These are phyloP conservation scores for Vidua chalybeata DNA, from an alignment of 2,113 vertebrate genomes.

Conservation along the genomic window DNA sequence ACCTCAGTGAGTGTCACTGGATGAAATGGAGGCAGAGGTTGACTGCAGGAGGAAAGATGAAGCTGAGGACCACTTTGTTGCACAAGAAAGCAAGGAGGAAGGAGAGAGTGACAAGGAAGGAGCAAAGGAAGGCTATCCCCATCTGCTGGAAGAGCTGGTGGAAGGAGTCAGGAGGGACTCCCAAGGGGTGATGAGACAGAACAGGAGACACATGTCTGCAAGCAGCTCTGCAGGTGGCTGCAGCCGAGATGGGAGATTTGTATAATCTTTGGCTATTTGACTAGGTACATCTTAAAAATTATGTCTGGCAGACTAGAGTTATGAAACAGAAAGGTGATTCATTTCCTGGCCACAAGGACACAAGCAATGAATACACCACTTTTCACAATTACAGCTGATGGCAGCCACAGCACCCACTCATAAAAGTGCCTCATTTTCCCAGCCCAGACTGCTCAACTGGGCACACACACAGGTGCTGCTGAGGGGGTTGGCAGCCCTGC, in stretches of 20 bases:
- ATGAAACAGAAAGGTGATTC: neutral
- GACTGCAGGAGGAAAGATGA: neutral
- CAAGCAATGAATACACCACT: neutral
- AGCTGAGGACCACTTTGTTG: neutral
- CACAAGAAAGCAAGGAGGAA: neutral
- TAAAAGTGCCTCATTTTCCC: neutral
- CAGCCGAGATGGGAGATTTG: fast-evolving
- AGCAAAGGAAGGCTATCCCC: neutral
- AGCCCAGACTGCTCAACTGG: fast-evolving
- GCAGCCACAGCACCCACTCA: neutral
- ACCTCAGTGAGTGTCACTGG: neutral
- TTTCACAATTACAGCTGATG: neutral
- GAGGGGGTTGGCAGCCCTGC: neutral
- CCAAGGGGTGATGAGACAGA: neutral
- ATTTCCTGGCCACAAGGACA: neutral
- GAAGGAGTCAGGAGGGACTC: neutral
- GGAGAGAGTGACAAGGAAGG: neutral
- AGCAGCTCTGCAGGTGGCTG: neutral
- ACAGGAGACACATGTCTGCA: neutral
- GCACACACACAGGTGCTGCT: fast-evolving
- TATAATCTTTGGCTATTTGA: neutral
- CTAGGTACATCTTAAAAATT: neutral
- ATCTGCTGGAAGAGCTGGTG: neutral
- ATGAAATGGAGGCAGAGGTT: neutral
- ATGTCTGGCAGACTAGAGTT: neutral